A percentile compares a stretch with the other conserved stretches of the same genome.
These are phyloP conservation scores for Acanthochromis polyacanthus DNA, from an alignment of 2,113 vertebrate species.

Conservation along the genomic window DNA sequence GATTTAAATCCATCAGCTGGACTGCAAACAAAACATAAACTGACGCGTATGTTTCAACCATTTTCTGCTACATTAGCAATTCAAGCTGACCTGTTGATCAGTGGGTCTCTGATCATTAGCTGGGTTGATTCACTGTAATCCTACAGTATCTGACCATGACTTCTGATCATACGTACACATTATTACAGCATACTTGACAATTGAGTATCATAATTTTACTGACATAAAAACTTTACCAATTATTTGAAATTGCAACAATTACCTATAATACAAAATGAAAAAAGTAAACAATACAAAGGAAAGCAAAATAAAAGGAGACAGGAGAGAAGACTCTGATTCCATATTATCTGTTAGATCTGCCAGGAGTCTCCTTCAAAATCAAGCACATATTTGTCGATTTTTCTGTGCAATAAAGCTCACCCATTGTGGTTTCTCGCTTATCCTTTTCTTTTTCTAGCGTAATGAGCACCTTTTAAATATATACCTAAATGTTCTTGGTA, in stretches of 20 bases:
- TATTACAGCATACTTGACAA: slow-evolving; percentile 16
- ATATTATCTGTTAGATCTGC: slow-evolving; percentile 22
- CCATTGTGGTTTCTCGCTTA: neutral
- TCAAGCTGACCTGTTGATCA: slow-evolving; percentile 15
- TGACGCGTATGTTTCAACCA: neutral
- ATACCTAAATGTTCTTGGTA: slow-evolving; percentile 58
- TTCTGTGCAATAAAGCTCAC: slow-evolving; percentile 65
- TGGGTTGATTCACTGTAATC: slow-evolving; percentile 26
- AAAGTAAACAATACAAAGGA: slow-evolving; percentile 17
- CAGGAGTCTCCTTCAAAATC: slow-evolving; percentile 26
- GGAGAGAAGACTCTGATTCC: slow-evolving; percentile 11
- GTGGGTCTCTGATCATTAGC: slow-evolving; percentile 36
- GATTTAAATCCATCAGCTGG: no score
- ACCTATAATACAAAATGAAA: slow-evolving; percentile 46
- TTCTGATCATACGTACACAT: slow-evolving; percentile 37
- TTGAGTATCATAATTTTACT: slow-evolving; percentile 10
- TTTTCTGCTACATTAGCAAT: slow-evolving; percentile 44
- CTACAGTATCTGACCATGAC: slow-evolving; percentile 41
- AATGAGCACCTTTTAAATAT: slow-evolving; percentile 72
- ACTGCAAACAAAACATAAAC: no score
- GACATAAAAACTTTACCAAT: slow-evolving; percentile 26
- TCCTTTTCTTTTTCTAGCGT: slow-evolving; percentile 42
- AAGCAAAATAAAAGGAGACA: slow-evolving; percentile 7
- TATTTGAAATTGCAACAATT: slow-evolving; percentile 30
- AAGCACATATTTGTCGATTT: slow-evolving; percentile 21